Evolutionary conservation across 2,888 invertebrate genomes (phyloP).

Genomic region (Lottia scabra): DNA sequence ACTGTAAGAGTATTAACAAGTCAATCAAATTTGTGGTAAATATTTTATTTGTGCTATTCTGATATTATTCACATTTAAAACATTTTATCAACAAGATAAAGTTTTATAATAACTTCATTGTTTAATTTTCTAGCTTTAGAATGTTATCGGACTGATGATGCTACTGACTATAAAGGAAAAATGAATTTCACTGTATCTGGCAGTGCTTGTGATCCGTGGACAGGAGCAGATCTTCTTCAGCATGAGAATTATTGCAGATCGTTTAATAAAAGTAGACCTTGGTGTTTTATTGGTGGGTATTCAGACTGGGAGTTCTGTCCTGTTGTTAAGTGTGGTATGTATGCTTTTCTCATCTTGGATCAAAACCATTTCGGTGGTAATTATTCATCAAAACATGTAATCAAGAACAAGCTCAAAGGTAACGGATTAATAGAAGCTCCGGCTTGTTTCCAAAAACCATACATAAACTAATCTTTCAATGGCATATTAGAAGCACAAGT

Average conservation of each 20-base stretch:
- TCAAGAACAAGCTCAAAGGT: too few relatives aligned
- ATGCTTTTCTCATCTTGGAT: background rate
- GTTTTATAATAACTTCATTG: background rate
- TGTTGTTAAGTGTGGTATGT: background rate
- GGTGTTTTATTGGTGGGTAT: background rate
- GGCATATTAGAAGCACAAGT: too few relatives aligned
- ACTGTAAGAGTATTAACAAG: too few relatives aligned
- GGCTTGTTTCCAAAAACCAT: too few relatives aligned
- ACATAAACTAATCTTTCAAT: too few relatives aligned
- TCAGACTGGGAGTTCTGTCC: background rate
- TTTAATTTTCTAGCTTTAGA: background rate
- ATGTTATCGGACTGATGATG: background rate
- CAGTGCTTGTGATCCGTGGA: background rate
- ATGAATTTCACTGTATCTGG: background rate
- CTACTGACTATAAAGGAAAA: background rate
- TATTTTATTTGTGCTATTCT: too few relatives aligned
- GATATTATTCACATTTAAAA: too few relatives aligned
- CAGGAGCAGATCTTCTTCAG: background rate
- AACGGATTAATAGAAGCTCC: too few relatives aligned
- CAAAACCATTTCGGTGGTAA: too few relatives aligned
- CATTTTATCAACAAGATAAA: too few relatives aligned
- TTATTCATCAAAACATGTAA: too few relatives aligned
- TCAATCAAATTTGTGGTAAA: too few relatives aligned
- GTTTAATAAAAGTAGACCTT: background rate
- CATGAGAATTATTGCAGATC: background rate